Percentiles rank a stretch among this genome's conserved stretches.
Conservation (phyloP, 2,113 vertebrate species). For the Thermophis baileyi region DNA sequence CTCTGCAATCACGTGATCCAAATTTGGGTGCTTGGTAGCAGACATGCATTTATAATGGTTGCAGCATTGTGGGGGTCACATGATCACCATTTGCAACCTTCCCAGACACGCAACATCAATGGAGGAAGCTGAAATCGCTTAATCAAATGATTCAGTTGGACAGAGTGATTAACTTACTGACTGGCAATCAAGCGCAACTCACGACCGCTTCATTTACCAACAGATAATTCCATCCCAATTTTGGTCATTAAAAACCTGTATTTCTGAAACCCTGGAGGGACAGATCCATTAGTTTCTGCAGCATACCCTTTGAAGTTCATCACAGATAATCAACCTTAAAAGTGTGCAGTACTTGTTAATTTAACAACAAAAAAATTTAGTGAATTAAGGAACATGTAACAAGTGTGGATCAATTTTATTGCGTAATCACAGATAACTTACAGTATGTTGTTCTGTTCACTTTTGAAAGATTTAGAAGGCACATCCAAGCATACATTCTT, state of each 20-base stretch:
- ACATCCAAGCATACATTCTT: conserved; percentile 41
- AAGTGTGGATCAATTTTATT: conserved; percentile 42
- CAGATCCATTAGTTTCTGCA: not conserved
- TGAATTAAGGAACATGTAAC: not conserved
- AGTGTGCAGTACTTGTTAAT: not conserved
- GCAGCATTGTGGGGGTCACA: not conserved
- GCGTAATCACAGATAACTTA: conserved; percentile 25
- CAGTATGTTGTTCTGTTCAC: conserved; percentile 15
- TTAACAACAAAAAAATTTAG: not conserved
- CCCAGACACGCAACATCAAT: not conserved
- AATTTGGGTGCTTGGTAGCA: not conserved
- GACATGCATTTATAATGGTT: not conserved
- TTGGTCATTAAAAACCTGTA: not conserved
- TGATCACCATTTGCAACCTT: not conserved
- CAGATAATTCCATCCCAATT: not conserved
- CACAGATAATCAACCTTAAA: not conserved
- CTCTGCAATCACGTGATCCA: not conserved
- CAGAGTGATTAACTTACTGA: not conserved
- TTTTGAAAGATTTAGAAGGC: conserved; percentile 51
- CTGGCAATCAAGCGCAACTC: not conserved
- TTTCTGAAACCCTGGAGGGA: not conserved
- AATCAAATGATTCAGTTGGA: not conserved
- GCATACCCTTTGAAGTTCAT: not conserved
- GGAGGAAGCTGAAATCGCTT: not conserved
- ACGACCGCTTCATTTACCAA: not conserved